These are phyloP conservation scores for Harpegnathos saltator DNA, from an alignment of 1,140 invertebrate species.

Conservation along the genomic window DNA sequence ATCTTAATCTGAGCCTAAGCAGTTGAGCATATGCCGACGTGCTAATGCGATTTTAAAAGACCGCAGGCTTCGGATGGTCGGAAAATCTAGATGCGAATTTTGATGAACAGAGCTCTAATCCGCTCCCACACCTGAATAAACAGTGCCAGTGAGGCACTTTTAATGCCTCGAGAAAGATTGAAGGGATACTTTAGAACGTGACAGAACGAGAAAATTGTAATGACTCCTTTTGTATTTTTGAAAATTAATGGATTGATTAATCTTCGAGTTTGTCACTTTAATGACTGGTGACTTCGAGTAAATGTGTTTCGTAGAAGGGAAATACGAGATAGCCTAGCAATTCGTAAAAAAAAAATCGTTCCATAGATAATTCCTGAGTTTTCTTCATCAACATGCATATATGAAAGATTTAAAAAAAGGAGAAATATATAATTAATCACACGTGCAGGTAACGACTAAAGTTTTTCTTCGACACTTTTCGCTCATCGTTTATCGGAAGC, in stretches of 20 bases:
- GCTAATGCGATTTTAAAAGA: constrained; percentile 40
- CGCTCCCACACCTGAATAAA: constrained; percentile 67
- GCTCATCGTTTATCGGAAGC: too few species aligned
- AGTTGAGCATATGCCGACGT: constrained; percentile 38
- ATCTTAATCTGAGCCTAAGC: too few species aligned
- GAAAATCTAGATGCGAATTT: constrained; percentile 61
- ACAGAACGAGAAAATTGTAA: constrained; percentile 9
- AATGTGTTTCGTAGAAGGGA: not conserved
- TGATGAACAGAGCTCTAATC: constrained; percentile 66
- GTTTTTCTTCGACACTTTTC: too few species aligned
- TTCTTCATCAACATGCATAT: too few species aligned
- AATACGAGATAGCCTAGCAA: too few species aligned
- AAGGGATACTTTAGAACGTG: constrained; percentile 33
- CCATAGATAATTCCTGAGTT: too few species aligned
- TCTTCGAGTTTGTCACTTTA: not conserved
- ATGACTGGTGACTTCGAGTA: not conserved
- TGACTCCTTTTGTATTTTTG: not conserved
- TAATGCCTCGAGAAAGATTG: constrained; percentile 66
- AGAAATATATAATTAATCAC: too few species aligned
- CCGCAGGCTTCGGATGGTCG: not conserved
- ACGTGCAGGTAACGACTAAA: too few species aligned
- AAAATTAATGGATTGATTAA: constrained; percentile 35
- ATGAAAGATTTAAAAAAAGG: too few species aligned
- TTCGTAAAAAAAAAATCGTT: too few species aligned
- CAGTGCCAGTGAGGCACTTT: constrained; percentile 29